Evolutionary conservation across 2,888 invertebrate species (phyloP).

Genomic region (Formica aserva): DNA sequence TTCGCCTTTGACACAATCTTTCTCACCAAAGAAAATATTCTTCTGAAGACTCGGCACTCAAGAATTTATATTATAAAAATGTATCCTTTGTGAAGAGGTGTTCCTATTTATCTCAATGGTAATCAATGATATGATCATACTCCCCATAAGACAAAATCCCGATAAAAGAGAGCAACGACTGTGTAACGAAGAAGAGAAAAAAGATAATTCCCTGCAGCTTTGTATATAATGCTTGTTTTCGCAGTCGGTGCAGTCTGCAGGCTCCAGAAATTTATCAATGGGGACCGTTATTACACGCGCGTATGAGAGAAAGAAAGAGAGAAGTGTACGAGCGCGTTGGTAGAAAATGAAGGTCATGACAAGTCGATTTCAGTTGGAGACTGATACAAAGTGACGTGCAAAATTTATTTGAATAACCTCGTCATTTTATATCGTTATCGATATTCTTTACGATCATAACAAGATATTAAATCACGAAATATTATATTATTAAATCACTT

Average conservation of each 20-base stretch:
- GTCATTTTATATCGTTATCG: neutral
- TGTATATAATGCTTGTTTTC: constrained; percentile 56
- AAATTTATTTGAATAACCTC: constrained; percentile 24
- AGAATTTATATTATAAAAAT: constrained; percentile 11
- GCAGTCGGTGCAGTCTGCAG: constrained; percentile 48
- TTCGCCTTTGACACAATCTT: no score
- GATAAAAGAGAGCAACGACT: constrained; percentile 57
- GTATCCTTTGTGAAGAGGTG: neutral
- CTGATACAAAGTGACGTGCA: neutral
- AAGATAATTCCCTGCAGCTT: constrained; percentile 1
- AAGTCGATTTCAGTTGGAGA: constrained; percentile 11
- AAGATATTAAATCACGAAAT: neutral
- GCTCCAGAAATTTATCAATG: constrained; percentile 72
- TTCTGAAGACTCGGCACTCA: neutral
- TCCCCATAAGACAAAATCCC: constrained; percentile 7
- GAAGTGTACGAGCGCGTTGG: constrained; percentile 15
- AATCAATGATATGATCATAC: constrained; percentile 15
- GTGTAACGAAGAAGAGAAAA: constrained; percentile 31
- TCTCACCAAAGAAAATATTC: neutral
- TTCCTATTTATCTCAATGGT: constrained; percentile 19
- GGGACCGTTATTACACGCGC: constrained; percentile 65
- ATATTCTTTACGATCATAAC: neutral
- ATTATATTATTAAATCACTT: neutral
- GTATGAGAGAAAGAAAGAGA: constrained; percentile 5
- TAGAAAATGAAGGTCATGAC: constrained; percentile 39